Percentiles rank a stretch among this genome's conserved stretches.
Conservation (phyloP, 2,888 invertebrate genomes). For the Erynnis tages region DNA sequence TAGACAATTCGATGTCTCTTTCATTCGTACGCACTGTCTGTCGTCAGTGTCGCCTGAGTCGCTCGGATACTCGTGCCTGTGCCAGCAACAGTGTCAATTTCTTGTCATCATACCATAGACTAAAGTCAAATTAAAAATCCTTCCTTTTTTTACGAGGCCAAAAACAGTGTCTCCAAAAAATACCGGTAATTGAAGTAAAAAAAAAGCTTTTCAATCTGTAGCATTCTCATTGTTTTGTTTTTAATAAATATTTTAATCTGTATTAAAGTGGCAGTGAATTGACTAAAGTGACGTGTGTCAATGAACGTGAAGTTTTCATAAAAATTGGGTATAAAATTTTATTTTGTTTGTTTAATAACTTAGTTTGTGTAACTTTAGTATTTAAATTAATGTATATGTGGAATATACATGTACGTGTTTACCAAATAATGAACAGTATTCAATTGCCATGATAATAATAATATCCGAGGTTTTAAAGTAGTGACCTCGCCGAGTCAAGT, state of each 20-base stretch:
- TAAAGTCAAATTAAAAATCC: too few relatives aligned
- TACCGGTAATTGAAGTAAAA: too few relatives aligned
- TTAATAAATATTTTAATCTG: background rate
- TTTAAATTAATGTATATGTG: conserved; percentile 18
- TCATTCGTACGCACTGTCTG: conserved; percentile 11
- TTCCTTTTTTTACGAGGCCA: too few relatives aligned
- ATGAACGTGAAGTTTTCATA: conserved; percentile 22
- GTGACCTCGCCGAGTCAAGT: conserved; percentile 67
- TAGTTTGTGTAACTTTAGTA: conserved; percentile 9
- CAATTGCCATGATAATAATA: conserved; percentile 7
- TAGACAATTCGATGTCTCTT: conserved; percentile 9
- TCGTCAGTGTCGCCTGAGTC: too few relatives aligned
- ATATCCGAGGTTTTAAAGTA: conserved; percentile 30
- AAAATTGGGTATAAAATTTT: conserved; percentile 25
- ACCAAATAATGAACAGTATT: conserved; percentile 13
- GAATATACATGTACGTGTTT: conserved; percentile 17
- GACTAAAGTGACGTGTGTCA: conserved; percentile 8
- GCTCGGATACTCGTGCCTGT: conserved; percentile 7
- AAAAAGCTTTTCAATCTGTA: too few relatives aligned
- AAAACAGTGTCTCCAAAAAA: too few relatives aligned
- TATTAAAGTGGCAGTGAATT: background rate
- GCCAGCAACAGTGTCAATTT: background rate
- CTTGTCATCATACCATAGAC: too few relatives aligned
- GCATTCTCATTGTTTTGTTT: background rate
- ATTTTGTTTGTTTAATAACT: conserved; percentile 20